Percentiles rank a stretch among this genome's conserved stretches.
These are phyloP conservation scores for Morpho deidamia DNA, from an alignment of 2,888 invertebrate genomes.

Conservation along the genomic window DNA sequence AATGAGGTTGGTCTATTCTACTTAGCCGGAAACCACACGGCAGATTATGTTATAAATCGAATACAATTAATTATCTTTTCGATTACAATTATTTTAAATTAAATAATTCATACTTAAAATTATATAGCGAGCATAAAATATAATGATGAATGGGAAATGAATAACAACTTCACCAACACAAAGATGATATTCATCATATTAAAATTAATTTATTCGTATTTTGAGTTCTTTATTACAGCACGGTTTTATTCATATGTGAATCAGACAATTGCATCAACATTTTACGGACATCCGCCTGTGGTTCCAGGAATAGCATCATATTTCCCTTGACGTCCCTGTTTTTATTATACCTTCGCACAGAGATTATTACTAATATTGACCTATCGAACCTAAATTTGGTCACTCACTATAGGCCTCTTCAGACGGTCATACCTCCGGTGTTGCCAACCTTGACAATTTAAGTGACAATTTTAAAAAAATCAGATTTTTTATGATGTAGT, in stretches of 20 bases:
- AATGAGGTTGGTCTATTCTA: no score
- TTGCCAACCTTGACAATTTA: no score
- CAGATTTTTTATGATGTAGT: no score
- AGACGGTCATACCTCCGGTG: no score
- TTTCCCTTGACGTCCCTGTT: slow-evolving; percentile 1
- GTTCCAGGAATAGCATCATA: background rate
- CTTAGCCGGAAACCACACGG: no score
- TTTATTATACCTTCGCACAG: no score
- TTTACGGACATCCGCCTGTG: slow-evolving; percentile 13
- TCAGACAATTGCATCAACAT: slow-evolving; percentile 17
- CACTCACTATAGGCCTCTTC: no score
- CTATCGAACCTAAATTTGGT: no score
- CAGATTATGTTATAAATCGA: no score
- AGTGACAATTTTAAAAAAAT: no score
- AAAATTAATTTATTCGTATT: slow-evolving; percentile 14
- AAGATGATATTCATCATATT: slow-evolving; percentile 1
- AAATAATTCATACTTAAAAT: background rate
- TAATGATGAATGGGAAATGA: slow-evolving; percentile 1
- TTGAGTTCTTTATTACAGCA: slow-evolving; percentile 5
- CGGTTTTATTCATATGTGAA: slow-evolving; percentile 14
- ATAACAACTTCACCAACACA: background rate
- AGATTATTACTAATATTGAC: no score
- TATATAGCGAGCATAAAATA: background rate
- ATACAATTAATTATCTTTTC: no score
- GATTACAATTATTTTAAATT: background rate